phyloP scores from a whole-genome alignment of 2,888 invertebrate species.

The Chironomus riparius region DNA sequence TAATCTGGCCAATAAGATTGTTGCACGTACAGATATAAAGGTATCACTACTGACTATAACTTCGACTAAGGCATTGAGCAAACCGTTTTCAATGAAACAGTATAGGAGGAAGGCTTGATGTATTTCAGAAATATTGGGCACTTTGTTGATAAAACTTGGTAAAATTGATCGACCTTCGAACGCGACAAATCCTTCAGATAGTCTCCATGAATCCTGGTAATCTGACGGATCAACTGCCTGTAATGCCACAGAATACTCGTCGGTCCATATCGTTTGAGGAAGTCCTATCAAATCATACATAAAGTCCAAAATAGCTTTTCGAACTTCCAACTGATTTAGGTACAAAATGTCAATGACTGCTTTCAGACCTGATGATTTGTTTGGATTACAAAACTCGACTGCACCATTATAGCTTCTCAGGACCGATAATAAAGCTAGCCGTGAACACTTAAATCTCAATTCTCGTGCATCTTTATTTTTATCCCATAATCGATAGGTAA shows the following conservation, averaged over 20 bases:
- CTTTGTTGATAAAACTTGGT: conserved; percentile 74
- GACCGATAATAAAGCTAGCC: conserved; percentile 72
- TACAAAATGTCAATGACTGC: conserved; percentile 73
- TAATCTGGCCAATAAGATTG: conserved; percentile 77
- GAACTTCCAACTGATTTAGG: conserved; percentile 79
- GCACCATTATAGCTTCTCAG: conserved; percentile 88
- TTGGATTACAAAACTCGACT: conserved; percentile 75
- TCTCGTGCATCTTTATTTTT: conserved; percentile 68
- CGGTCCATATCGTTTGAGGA: conserved; percentile 85
- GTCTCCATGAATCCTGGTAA: conserved; percentile 74
- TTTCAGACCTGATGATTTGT: conserved; percentile 61
- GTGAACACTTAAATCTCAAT: conserved; percentile 74
- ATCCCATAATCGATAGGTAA: conserved; percentile 66
- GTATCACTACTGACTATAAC: conserved; percentile 84
- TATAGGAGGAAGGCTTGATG: conserved; percentile 82
- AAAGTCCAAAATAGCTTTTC: conserved; percentile 85
- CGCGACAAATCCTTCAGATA: conserved; percentile 90
- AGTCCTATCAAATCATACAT: conserved; percentile 83
- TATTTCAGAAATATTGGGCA: conserved; percentile 84
- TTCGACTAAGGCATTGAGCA: conserved; percentile 82
- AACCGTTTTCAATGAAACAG: conserved; percentile 76
- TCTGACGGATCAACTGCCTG: conserved; percentile 81
- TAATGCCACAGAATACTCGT: conserved; percentile 80
- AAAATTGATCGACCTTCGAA: conserved; percentile 80
- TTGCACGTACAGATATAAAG: conserved; percentile 83